Evolutionary conservation across 2,113 vertebrate species (phyloP), one percentile per base, ranked within the genome.

Genomic region (Megaceryle maxima): DNA sequence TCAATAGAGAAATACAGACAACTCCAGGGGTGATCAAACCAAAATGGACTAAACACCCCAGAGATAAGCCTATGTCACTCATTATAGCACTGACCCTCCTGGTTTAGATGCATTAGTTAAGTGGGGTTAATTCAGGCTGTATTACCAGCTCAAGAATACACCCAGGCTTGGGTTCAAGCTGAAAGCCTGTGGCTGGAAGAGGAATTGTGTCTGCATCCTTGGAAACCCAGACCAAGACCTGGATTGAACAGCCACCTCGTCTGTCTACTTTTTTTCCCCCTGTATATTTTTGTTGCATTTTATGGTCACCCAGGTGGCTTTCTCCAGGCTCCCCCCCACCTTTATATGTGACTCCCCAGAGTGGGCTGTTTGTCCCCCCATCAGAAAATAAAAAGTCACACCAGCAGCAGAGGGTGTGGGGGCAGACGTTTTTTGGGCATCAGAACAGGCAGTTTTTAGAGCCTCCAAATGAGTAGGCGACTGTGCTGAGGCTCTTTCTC

Each of bases 361-460:
- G 79, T 35, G 67, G 94, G 89, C 35, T 74, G 77, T 46, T 95
- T 84, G 92, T 96, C 82, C 94, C 96, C 92, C 93, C 88, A 85
- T 87, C 69, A 97, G 88, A 94, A 95, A 94, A 91, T 88, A 83
- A 83, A 76, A 90, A 96, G 95, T 97, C 95, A 92, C 93, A 96
- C 73, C 93, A 94, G 84, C 80, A 94, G 93, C 96, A 97, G 97
- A 97, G 97, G 96, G 97, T 97, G 97, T 97, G 97, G 97, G 85
- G 97, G 97, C 95, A 96, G 97, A 82, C 0, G 14, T 82, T 88
- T 97, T 97, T 97, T 94, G 97, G 97, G 96, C 95, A 96, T 83
- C 95, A 97, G 95, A 94, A 97, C 87, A 90, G 92, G 92, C 96
- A 96, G 93, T 94, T 97, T 97, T 97, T 97, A 97, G 97, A 97